phyloP scores from a whole-genome alignment of 2,797 vertebrate genomes.

The Acanthurus lineatus region DNA sequence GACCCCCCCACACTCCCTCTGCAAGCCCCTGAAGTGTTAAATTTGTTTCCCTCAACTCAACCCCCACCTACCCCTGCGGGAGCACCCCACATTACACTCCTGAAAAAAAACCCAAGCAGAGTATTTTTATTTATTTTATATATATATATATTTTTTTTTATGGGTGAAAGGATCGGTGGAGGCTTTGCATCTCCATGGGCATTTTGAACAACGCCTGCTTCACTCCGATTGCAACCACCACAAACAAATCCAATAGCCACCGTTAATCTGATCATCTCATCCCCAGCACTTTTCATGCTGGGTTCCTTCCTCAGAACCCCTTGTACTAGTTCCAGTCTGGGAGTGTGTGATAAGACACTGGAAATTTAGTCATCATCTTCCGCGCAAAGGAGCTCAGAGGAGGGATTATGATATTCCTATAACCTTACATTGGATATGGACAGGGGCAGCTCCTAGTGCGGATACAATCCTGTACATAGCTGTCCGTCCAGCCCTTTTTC shows the following conservation, averaged over 20 bases:
- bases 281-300: conserved; percentile 94
- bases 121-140: conserved; percentile 68
- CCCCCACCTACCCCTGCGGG: conserved; percentile 79
- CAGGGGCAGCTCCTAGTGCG: conserved; percentile 85
- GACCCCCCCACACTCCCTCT: conserved; percentile 43
- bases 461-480: conserved; percentile 86
- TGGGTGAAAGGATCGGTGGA: conserved; percentile 85
- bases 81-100: conserved; percentile 76
- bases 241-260: conserved; percentile 94
- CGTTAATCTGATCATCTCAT: conserved; percentile 96
- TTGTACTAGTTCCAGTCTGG: conserved; percentile 96
- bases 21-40: conserved; percentile 87
- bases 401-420: conserved; percentile 97
- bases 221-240: conserved; percentile 91
- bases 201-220: conserved; percentile 91
- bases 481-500: conserved; percentile 78
- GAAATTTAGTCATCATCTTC: conserved; percentile 98
- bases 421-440: conserved; percentile 98
- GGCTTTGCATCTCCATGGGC: conserved; percentile 89
- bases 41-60: conserved; percentile 79
- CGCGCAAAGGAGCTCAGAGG: conserved; percentile 92
- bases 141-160: conserved; percentile 32
- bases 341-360: conserved; percentile 99
- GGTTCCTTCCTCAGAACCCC: conserved; percentile 90
- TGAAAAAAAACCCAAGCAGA: conserved; percentile 79